Evolutionary conservation across 2,113 vertebrate genomes (phyloP).

Genomic region (Lethenteron reissneri): DNA sequence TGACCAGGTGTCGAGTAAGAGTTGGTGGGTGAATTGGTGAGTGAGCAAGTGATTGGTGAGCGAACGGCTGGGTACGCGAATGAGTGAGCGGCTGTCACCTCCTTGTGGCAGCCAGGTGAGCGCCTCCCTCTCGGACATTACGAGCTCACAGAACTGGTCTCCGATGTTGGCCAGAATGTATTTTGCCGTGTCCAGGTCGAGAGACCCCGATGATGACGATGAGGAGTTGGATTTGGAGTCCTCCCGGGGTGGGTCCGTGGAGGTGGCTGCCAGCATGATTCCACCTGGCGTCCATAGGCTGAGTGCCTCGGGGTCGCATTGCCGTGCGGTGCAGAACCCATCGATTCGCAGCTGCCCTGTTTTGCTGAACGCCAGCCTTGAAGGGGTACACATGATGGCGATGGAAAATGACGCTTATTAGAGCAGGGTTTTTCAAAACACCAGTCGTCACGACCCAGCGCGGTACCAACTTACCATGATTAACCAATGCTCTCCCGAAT

Average conservation of each 20-base stretch:
- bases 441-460: too few species aligned
- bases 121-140: constrained; percentile 97
- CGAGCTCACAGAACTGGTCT: constrained; percentile 92
- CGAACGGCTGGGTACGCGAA: too few species aligned
- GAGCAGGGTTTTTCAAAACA: too few species aligned
- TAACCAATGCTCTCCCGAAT: too few species aligned
- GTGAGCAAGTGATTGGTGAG: too few species aligned
- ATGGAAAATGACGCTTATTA: not conserved
- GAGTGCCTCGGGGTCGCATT: constrained; percentile 88
- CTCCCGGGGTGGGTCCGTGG: not conserved
- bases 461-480: too few species aligned
- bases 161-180: constrained; percentile 95
- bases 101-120: constrained; percentile 95
- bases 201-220: constrained; percentile 49
- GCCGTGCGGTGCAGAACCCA: constrained; percentile 81
- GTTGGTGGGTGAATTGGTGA: too few species aligned
- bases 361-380: constrained; percentile 73
- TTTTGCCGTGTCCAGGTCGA: constrained; percentile 91
- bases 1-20: too few species aligned
- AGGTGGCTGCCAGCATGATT: not conserved
- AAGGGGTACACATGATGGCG: constrained; percentile 9
- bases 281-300: constrained; percentile 64
- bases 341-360: constrained; percentile 85
- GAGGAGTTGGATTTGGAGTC: constrained; percentile 14
- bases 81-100: constrained; percentile 6